Conservation (phyloP, 1,140 invertebrate species). For the Aphis gossypii region DNA sequence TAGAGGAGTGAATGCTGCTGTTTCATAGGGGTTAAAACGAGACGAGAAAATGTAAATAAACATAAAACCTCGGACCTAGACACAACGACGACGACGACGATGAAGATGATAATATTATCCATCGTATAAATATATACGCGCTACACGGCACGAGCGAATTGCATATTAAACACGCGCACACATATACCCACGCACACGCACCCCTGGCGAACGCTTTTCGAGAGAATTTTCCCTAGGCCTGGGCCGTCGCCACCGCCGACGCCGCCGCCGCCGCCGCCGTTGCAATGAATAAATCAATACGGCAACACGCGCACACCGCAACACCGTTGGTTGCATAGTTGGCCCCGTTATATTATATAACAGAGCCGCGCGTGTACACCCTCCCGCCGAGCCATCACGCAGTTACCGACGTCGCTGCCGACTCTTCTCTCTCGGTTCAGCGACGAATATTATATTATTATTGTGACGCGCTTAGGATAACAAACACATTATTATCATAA, state of each 20-base stretch:
- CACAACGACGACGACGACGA: background rate
- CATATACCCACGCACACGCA: background rate
- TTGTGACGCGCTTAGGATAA: background rate
- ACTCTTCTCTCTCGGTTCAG: background rate
- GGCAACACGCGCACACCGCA: conserved; percentile 56
- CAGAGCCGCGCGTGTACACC: conserved; percentile 13
- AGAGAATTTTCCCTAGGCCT: conserved; percentile 50
- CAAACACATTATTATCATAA: background rate
- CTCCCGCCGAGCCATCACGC: background rate
- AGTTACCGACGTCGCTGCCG: background rate
- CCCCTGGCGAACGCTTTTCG: background rate
- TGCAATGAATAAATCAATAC: conserved; percentile 58
- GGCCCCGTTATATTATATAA: conserved; percentile 56
- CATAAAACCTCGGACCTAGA: background rate
- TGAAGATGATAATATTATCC: background rate
- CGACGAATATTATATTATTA: conserved; percentile 13
- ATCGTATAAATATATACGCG: background rate
- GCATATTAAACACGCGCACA: background rate
- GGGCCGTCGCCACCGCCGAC: conserved; percentile 26
- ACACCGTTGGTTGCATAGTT: conserved; percentile 55
- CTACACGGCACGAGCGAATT: background rate
- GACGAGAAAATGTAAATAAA: background rate
- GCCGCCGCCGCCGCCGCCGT: conserved; percentile 18
- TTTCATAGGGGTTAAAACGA: background rate
- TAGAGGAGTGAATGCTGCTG: background rate